Base-by-base conservation (phyloP, 2,797 vertebrate species). In the Naso thynnoides region DNA sequence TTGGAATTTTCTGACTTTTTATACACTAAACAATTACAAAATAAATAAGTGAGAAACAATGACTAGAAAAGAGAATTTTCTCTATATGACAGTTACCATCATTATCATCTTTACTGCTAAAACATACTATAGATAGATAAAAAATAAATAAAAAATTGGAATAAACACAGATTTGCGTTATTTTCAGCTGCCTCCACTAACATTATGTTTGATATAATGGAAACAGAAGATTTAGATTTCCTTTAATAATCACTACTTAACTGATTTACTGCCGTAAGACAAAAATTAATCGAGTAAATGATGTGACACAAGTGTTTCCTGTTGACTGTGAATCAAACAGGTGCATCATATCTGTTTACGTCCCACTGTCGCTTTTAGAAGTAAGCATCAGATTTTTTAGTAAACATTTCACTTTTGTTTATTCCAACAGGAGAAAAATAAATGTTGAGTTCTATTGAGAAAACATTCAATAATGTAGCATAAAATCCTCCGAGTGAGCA, bases 301-400 rank as follows among this genome's bases (percentile, higher is more conserved):
- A 71, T 38, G 54, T 27, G 65, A 44, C 50, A 76, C 39, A 78
- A 82, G 79, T 79, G 74, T 81, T 86, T 77, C 76, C 77, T 70
- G 82, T 83, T 85, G 81, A 78, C 45, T 16, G 41, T 15, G 72
- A 86, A 87, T 89, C 89, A 76, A 89, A 90, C 89, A 91, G 86
- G 84, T 91, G 76, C 56, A 52, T 42, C 2, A n/a, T 76, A 73
- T 64, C 50, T 58, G 47, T n/a, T 58, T 61, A 58, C 31, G 19
- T 38, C 38, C 11, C 19, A 31, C 27, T 54, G 15, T 49, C 63
- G n/a, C 50, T 57, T 58, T 77, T 21, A 15, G 2, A 70, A 65
- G 48, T 5, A 0, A 26, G 11, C 11, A 13, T 1, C 0, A 41
- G 2, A 74, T 38, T 29, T 33, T 16, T 48, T 45, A 56, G 16